Evolutionary conservation across 2,797 vertebrate species (phyloP), one percentile per base, ranked within the genome.

Genomic region (Mus minutoides): DNA sequence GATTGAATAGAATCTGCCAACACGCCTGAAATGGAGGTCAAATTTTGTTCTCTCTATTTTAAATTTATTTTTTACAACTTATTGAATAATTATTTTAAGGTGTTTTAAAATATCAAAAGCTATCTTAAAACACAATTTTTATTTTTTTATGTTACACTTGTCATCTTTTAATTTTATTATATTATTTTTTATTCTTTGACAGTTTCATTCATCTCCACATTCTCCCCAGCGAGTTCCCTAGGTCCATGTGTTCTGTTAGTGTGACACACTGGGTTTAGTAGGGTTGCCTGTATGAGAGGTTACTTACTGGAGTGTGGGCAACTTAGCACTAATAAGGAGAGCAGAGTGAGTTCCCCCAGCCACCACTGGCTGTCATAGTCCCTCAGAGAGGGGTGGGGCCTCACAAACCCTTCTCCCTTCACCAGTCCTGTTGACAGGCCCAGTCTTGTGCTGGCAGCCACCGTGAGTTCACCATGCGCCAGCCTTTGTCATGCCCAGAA

Each of bases 1-100:
- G 67, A 82, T 64, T 1, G 37, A 76, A 9, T 24, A 19, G 21
- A 89, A 89, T 86, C 40, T 79, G 24, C 60, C 87, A 73, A 92
- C 92, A 94, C 22, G 11, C 34, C 11, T 56, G 7, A 93, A 56
- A 17, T 22, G 52, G 21, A n/a, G 16, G 76, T 83, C 37, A 80
- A 82, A 85, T n/a, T 92, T 67, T 75, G 69, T 75, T 86, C 46
- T 86, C 37, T 83, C 92, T 75, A 83, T 80, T 40, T 83, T 78
- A 46, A 69, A 7, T 54, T 91, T 86, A 86, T 69, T 62, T 64
- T 64, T 60, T 60, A 34, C 12, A 88, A 88, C 37, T 79, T 24
- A 84, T 29, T 49, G 29, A 75, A 43, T 62, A 76, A 79, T 75
- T 94, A 43, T 60, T 79, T 88, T 79, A 69, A 75, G 16, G 22